Evolutionary conservation across 2,888 invertebrate genomes (phyloP).

Genomic region (Cataglyphis livida): DNA sequence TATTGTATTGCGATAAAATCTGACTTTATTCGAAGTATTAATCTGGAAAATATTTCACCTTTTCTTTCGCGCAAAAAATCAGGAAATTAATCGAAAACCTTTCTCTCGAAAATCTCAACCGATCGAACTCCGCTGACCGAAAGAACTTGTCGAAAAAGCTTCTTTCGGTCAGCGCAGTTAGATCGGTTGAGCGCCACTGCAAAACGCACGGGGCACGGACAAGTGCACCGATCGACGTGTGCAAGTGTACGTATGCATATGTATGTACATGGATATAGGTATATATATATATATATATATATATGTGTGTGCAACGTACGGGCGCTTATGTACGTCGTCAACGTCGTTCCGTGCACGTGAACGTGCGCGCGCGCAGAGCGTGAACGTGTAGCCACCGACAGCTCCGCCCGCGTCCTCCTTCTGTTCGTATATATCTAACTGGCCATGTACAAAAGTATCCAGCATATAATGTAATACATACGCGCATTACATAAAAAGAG

Average conservation of each 20-base stretch:
- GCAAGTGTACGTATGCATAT: background rate
- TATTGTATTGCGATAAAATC: background rate
- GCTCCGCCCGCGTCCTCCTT: conserved; percentile 70
- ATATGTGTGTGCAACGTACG: conserved; percentile 56
- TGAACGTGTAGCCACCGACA: conserved; percentile 76
- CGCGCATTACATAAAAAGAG: conserved; percentile 77
- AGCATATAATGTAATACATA: conserved; percentile 73
- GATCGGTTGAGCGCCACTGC: conserved; percentile 79
- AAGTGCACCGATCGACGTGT: conserved; percentile 78
- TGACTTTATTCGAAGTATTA: background rate
- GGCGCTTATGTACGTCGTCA: conserved; percentile 64
- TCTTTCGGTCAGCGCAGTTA: background rate
- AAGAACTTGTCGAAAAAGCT: background rate
- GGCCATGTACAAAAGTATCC: conserved; percentile 75
- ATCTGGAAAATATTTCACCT: background rate
- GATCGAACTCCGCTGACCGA: no score
- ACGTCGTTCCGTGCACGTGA: conserved; percentile 58
- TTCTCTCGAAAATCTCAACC: background rate
- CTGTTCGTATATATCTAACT: conserved; percentile 72
- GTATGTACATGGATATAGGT: background rate
- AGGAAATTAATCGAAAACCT: conserved; percentile 5
- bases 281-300: background rate
- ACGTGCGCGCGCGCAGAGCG: conserved; percentile 64
- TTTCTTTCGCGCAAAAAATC: background rate
- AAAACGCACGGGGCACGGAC: conserved; percentile 77